Conservation (phyloP, 2,113 vertebrate species). For the Pseudorectes ferrugineus region DNA sequence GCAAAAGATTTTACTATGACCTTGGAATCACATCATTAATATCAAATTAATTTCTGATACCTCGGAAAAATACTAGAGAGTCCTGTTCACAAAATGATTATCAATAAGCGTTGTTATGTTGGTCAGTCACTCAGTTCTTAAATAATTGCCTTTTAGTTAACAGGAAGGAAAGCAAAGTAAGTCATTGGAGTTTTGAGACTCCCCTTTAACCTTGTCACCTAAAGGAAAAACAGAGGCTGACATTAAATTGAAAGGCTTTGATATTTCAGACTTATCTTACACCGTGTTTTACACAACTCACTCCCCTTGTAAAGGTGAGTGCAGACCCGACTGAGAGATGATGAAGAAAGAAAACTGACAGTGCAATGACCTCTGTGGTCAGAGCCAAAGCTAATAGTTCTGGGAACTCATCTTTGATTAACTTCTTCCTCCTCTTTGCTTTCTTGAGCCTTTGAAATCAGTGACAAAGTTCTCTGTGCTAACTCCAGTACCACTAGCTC, state of each 20-base stretch:
- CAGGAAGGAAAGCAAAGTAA: not conserved
- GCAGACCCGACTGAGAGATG: not conserved
- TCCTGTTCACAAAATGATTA: not conserved
- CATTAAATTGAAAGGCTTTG: not conserved
- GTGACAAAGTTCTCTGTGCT: not conserved
- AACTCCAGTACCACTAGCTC: not conserved
- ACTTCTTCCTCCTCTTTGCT: not conserved
- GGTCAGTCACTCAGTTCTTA: not conserved
- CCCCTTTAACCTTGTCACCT: not conserved
- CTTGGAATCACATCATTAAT: not conserved
- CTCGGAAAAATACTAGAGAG: not conserved
- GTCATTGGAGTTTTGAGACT: not conserved
- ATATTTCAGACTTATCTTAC: not conserved
- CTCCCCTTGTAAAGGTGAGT: not conserved
- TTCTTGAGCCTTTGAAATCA: conserved; percentile 4
- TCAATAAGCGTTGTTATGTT: not conserved
- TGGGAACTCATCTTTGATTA: conserved; percentile 23
- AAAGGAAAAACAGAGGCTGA: not conserved
- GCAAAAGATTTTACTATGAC: not conserved
- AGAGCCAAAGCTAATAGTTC: not conserved
- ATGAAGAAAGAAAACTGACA: not conserved
- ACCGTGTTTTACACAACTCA: not conserved
- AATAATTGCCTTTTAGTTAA: not conserved
- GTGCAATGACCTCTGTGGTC: not conserved
- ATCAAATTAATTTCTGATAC: not conserved